phyloP scores from a whole-genome alignment of 2,797 vertebrate species.

The Manis pentadactyla region DNA sequence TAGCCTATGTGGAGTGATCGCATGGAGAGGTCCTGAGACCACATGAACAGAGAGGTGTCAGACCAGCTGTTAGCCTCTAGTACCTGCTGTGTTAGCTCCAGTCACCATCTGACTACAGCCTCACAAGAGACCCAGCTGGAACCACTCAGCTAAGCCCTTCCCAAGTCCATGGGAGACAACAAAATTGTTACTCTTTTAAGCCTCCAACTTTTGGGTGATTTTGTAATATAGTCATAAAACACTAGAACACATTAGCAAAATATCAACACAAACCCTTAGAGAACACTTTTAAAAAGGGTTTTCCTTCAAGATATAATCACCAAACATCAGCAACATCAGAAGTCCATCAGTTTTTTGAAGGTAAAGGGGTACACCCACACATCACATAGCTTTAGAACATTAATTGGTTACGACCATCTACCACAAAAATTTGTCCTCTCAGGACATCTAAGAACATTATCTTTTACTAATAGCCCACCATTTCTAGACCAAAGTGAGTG shows the following conservation, averaged over 20 bases:
- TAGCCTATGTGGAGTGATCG: background rate
- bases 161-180: background rate
- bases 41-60: background rate
- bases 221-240: background rate
- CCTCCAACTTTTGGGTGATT: background rate
- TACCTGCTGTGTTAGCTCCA: background rate
- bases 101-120: background rate
- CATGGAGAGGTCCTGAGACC: background rate
- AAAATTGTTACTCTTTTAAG: background rate
- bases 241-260: conserved; percentile 24
- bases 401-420: background rate
- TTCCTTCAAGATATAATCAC: conserved; percentile 52
- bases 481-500: background rate
- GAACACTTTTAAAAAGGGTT: conserved; percentile 76
- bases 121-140: background rate
- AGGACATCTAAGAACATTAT: background rate
- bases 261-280: conserved; percentile 64
- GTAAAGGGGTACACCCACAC: background rate
- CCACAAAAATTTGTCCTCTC: background rate
- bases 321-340: background rate
- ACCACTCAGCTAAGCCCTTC: background rate
- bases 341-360: background rate
- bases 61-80: too few relatives aligned
- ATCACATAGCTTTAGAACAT: background rate
- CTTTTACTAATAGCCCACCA: background rate